Evolutionary conservation across 2,888 invertebrate species (phyloP).

Genomic region (Drosophila monieri): DNA sequence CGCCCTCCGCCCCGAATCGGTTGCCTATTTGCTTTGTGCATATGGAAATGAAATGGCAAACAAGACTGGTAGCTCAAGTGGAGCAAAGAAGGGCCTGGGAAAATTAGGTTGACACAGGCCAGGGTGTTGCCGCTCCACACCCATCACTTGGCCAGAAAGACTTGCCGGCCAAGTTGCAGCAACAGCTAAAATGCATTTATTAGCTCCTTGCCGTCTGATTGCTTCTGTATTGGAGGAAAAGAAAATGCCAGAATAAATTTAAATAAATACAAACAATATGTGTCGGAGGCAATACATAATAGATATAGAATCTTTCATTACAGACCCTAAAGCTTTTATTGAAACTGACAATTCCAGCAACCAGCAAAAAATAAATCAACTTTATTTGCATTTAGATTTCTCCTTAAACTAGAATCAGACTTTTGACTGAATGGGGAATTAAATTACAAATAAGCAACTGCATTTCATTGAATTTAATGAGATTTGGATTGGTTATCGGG

Average conservation of each 20-base stretch:
- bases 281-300: not conserved
- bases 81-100: conserved; percentile 65
- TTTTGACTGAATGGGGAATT: conserved; percentile 1
- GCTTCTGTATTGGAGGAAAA: not conserved
- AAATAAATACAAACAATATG: not conserved
- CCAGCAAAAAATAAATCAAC: not conserved
- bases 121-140: conserved; percentile 37
- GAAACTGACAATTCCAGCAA: not conserved
- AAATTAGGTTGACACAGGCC: conserved; percentile 72
- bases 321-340: not conserved
- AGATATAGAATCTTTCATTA: not conserved
- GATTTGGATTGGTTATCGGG: conserved; percentile 1
- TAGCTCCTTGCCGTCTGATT: conserved; percentile 12
- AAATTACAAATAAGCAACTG: conserved; percentile 8
- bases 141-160: conserved; percentile 26
- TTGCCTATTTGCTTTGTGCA: conserved; percentile 74
- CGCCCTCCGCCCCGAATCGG: conserved; percentile 50
- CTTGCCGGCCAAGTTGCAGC: conserved; percentile 9
- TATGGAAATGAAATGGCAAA: conserved; percentile 78
- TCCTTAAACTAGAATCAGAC: too few relatives aligned
- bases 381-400: not conserved
- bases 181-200: conserved; percentile 44
- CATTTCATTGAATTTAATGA: conserved; percentile 13
- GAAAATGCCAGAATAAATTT: not conserved
- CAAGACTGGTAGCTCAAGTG: conserved; percentile 51